phyloP scores from a whole-genome alignment of 2,113 vertebrate species.

The Electrona antarctica region DNA sequence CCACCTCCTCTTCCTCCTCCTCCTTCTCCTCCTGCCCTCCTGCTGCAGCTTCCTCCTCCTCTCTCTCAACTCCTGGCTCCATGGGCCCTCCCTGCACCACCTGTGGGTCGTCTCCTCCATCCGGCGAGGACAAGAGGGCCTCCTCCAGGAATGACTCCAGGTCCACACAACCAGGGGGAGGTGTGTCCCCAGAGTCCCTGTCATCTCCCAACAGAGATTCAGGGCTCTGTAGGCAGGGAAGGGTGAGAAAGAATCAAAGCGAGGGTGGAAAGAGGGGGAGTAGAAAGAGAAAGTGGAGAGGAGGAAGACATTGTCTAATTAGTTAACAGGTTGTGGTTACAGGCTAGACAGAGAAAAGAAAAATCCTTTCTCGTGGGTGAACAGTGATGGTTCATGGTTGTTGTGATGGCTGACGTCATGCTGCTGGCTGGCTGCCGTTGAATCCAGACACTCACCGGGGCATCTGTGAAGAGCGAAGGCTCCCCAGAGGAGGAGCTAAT shows the following conservation, averaged over 20 bases:
- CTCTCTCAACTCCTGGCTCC: slow-evolving; percentile 50
- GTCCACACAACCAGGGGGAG: slow-evolving; percentile 79
- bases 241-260: slow-evolving; percentile 1
- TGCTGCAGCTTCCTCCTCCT: slow-evolving; percentile 31
- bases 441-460: slow-evolving; percentile 78
- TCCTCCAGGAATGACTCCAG: slow-evolving; percentile 84
- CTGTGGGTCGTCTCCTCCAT: slow-evolving; percentile 59
- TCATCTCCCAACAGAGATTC: slow-evolving; percentile 80
- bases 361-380: slow-evolving; percentile 26
- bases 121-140: slow-evolving; percentile 78
- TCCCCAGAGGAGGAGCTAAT: slow-evolving; percentile 81
- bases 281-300: slow-evolving; percentile 13
- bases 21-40: slow-evolving; percentile 44
- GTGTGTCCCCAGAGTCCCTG: slow-evolving; percentile 70
- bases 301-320: slow-evolving; percentile 36
- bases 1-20: slow-evolving; percentile 65
- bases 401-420: slow-evolving; percentile 54
- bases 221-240: slow-evolving; percentile 70
- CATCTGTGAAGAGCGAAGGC: slow-evolving; percentile 79
- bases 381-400: slow-evolving; percentile 31
- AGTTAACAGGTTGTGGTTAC: slow-evolving; percentile 51
- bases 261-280: slow-evolving; percentile 4
- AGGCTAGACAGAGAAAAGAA: slow-evolving; percentile 40
- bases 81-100: slow-evolving; percentile 47
- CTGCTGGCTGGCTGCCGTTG: slow-evolving; percentile 36